Evolutionary conservation across 1,140 invertebrate species (phyloP).

Genomic region (Calliopsis andreniformis): DNA sequence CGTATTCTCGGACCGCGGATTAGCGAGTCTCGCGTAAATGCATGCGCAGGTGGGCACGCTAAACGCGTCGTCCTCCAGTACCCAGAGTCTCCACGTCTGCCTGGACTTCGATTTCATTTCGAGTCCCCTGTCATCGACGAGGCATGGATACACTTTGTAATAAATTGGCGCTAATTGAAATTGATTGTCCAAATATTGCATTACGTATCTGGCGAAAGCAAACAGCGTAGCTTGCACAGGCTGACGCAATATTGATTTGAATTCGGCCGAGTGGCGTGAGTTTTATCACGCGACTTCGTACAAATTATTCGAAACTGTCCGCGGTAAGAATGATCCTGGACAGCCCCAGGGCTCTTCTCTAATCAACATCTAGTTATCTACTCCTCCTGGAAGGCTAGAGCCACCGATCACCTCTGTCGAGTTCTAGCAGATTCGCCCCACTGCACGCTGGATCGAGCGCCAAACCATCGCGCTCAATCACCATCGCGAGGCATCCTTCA

Average conservation of each 20-base stretch:
- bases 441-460: neutral
- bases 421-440: neutral
- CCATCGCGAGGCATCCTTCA: neutral
- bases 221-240: too few species aligned
- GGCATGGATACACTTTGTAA: too few species aligned
- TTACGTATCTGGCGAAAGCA: too few species aligned
- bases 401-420: neutral
- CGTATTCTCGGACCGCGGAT: slow-evolving; percentile 29
- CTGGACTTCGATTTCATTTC: slow-evolving; percentile 8
- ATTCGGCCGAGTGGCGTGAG: too few species aligned
- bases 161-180: too few species aligned
- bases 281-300: too few species aligned
- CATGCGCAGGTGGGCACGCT: slow-evolving; percentile 21
- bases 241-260: too few species aligned
- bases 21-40: slow-evolving; percentile 10
- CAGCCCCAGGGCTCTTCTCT: neutral
- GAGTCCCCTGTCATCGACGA: too few species aligned
- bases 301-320: too few species aligned
- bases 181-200: too few species aligned
- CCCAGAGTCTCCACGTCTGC: slow-evolving; percentile 1
- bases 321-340: too few species aligned
- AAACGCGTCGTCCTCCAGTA: neutral
- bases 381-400: too few species aligned
- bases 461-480: neutral
- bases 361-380: neutral